A percentile compares a stretch with the other conserved stretches of the same genome.
These are phyloP conservation scores for Eulemur rufifrons DNA, from an alignment of 2,113 vertebrate genomes.

Conservation along the genomic window DNA sequence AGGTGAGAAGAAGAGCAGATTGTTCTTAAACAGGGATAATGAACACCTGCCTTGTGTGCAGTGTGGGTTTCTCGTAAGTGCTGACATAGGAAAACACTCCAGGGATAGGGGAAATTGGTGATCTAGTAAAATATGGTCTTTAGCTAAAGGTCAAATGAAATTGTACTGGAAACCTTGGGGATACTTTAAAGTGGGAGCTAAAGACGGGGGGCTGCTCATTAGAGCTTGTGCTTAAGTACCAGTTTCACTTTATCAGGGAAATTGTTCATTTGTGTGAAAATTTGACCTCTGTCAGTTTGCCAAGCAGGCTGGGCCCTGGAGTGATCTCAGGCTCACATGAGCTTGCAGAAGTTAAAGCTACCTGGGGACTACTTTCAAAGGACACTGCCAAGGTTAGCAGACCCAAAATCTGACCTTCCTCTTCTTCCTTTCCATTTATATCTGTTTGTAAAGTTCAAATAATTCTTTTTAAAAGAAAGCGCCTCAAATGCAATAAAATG, in stretches of 20 bases:
- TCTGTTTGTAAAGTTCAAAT: conserved; percentile 77
- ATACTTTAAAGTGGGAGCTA: conserved; percentile 63
- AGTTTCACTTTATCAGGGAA: conserved; percentile 72
- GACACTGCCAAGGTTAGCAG: conserved; percentile 80
- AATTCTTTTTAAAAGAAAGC: conserved; percentile 16
- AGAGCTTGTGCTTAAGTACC: conserved; percentile 58
- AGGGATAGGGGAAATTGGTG: conserved; percentile 56
- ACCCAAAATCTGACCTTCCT: conserved; percentile 76
- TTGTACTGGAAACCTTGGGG: conserved; percentile 67
- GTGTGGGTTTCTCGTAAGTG: neutral
- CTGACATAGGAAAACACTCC: conserved; percentile 59
- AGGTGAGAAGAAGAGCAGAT: neutral
- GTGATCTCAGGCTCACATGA: conserved; percentile 65
- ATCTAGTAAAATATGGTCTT: conserved; percentile 68
- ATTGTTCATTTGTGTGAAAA: conserved; percentile 84
- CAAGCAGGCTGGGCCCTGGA: conserved; percentile 71
- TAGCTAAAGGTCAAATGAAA: conserved; percentile 77
- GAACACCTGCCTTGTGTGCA: neutral
- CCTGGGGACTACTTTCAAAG: conserved; percentile 82
- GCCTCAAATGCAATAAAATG: conserved; percentile 60
- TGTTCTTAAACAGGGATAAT: neutral
- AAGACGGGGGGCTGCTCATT: conserved; percentile 66
- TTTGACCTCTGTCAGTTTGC: conserved; percentile 85
- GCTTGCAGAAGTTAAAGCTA: conserved; percentile 77
- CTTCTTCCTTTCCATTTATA: conserved; percentile 48